These are phyloP conservation scores for Diorhabda elongata DNA, from an alignment of 1,140 invertebrate genomes.

Conservation along the genomic window DNA sequence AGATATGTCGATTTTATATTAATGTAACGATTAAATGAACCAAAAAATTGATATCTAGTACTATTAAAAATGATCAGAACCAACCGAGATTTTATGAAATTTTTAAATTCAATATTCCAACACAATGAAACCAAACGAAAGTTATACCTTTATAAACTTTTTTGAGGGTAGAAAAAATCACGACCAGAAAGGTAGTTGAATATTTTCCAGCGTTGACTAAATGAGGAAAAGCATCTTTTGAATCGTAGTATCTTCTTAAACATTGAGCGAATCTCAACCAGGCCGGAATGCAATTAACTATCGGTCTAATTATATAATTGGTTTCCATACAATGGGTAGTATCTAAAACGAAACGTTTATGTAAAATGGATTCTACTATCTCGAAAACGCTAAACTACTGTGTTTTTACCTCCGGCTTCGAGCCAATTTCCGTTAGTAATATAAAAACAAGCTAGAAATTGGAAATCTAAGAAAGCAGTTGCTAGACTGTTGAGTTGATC, in stretches of 20 bases:
- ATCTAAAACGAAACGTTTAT: constrained; percentile 38
- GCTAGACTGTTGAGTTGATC: constrained; percentile 84
- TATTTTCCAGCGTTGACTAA: constrained; percentile 98
- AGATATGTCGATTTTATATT: no score
- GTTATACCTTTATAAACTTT: constrained; percentile 37
- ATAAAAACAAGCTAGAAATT: constrained; percentile 70
- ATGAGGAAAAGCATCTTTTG: constrained; percentile 89
- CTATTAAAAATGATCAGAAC: no score
- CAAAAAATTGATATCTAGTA: no score
- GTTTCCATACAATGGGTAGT: constrained; percentile 48
- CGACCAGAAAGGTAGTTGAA: constrained; percentile 94
- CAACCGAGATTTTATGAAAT: no score
- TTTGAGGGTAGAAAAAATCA: constrained; percentile 74
- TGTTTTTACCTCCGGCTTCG: constrained; percentile 39
- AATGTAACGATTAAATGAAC: no score
- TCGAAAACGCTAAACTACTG: not conserved
- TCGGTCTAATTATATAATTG: constrained; percentile 51
- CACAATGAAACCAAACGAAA: no score
- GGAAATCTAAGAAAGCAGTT: constrained; percentile 72
- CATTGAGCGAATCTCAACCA: constrained; percentile 97
- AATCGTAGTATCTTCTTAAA: constrained; percentile 86
- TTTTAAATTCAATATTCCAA: no score
- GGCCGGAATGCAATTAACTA: constrained; percentile 75
- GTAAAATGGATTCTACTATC: not conserved
- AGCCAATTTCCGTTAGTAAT: constrained; percentile 51